phyloP scores from a whole-genome alignment of 2,113 vertebrate genomes.

The Hemiscyllium ocellatum region DNA sequence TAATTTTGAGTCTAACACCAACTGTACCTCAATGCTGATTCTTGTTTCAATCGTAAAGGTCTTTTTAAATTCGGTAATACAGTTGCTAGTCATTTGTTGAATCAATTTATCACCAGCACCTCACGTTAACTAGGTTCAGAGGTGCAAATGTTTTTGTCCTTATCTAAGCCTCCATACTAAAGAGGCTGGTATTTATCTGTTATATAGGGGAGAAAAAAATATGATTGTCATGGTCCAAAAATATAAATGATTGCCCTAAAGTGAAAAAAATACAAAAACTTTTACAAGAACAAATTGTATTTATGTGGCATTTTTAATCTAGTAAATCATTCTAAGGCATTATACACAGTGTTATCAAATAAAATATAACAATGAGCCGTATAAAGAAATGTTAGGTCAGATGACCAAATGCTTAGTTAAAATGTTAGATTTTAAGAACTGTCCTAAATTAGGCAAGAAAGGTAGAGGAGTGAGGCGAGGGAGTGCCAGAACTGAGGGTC shows the following conservation, averaged over 20 bases:
- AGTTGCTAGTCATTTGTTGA: background rate
- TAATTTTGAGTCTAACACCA: no score
- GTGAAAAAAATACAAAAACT: background rate
- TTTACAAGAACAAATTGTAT: background rate
- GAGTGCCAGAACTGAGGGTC: background rate
- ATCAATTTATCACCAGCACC: background rate
- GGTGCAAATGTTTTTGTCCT: background rate
- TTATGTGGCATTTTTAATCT: background rate
- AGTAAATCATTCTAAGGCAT: background rate
- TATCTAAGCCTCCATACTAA: background rate
- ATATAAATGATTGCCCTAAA: background rate
- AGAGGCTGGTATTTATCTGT: background rate
- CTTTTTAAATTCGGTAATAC: background rate
- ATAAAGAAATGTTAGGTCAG: background rate
- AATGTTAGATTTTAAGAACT: background rate
- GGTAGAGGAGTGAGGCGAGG: background rate
- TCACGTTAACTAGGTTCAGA: background rate
- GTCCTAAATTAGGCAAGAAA: background rate
- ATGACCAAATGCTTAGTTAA: background rate
- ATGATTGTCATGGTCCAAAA: background rate
- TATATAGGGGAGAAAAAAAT: background rate
- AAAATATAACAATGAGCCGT: background rate
- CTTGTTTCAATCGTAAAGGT: slow-evolving; percentile 15
- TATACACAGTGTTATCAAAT: background rate
- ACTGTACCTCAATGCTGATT: background rate